phyloP scores from a whole-genome alignment of 2,888 invertebrate species.

The Agrenia bidenticulata region DNA sequence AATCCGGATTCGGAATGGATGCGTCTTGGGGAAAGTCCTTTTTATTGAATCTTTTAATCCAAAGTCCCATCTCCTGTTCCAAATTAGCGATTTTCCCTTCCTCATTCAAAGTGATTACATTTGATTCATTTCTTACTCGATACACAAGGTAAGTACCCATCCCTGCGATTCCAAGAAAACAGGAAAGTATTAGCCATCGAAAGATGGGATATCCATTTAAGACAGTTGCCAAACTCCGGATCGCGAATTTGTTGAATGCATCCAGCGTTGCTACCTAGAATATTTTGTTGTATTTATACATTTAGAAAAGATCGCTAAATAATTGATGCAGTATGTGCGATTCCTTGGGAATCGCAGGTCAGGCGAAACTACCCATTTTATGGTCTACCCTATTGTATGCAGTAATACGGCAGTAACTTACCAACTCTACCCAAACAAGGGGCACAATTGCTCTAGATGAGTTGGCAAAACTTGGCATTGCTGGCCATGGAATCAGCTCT shows the following conservation, averaged over 20 bases:
- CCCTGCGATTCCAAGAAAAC: neutral
- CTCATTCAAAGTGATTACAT: too few relatives aligned
- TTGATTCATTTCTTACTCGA: neutral
- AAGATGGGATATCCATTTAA: conserved; percentile 3
- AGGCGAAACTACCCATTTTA: too few relatives aligned
- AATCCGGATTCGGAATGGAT: too few relatives aligned
- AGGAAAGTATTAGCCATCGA: neutral
- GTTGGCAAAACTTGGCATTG: conserved; percentile 35
- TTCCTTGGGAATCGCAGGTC: neutral
- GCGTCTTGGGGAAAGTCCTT: neutral
- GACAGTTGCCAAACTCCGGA: conserved; percentile 22
- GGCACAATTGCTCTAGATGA: conserved; percentile 26
- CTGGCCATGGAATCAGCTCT: conserved; percentile 25
- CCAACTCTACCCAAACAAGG: conserved; percentile 33
- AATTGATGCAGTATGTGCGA: neutral
- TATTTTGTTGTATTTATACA: neutral
- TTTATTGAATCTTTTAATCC: conserved; percentile 33
- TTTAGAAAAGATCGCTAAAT: neutral
- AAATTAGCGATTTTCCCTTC: conserved; percentile 4
- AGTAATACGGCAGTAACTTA: too few relatives aligned
- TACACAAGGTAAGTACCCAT: neutral
- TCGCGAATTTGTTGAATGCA: conserved; percentile 11
- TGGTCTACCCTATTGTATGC: neutral
- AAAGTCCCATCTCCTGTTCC: conserved; percentile 31
- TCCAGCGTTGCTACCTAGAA: conserved; percentile 24